These are phyloP conservation scores for Oplegnathus fasciatus DNA, from an alignment of 2,113 vertebrate species.

Conservation along the genomic window DNA sequence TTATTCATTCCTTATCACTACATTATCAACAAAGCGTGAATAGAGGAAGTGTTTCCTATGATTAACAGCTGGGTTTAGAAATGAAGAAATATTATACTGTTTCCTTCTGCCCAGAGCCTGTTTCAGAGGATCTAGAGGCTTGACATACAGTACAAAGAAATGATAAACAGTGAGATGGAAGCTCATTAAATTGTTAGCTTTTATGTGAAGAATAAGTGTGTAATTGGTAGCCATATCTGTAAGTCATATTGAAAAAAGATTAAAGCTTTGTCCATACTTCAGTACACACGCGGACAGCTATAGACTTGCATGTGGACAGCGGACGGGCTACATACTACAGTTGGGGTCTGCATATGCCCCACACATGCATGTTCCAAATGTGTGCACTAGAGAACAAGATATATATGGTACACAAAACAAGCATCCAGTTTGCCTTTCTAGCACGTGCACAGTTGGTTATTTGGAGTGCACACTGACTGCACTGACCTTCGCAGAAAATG, in stretches of 20 bases:
- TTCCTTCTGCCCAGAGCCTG: constrained; percentile 31
- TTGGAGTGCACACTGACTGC: too few species aligned
- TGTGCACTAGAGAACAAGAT: too few species aligned
- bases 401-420: too few species aligned
- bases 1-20: constrained; percentile 63
- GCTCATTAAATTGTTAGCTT: background rate
- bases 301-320: background rate
- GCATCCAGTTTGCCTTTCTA: too few species aligned
- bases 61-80: constrained; percentile 59
- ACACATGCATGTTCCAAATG: too few species aligned
- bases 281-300: background rate
- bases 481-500: too few species aligned
- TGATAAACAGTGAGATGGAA: background rate
- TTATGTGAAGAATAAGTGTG: background rate
- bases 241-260: background rate
- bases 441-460: too few species aligned
- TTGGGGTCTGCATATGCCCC: background rate
- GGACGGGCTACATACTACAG: background rate
- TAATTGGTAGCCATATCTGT: background rate
- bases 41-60: constrained; percentile 50
- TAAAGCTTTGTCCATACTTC: background rate
- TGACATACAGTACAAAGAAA: constrained; percentile 10
- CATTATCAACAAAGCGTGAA: constrained; percentile 62
- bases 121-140: constrained; percentile 11
- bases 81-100: constrained; percentile 38